Evolutionary conservation across 2,113 vertebrate genomes (phyloP), one percentile per base, ranked within the genome.

Genomic region (Tyto alba): DNA sequence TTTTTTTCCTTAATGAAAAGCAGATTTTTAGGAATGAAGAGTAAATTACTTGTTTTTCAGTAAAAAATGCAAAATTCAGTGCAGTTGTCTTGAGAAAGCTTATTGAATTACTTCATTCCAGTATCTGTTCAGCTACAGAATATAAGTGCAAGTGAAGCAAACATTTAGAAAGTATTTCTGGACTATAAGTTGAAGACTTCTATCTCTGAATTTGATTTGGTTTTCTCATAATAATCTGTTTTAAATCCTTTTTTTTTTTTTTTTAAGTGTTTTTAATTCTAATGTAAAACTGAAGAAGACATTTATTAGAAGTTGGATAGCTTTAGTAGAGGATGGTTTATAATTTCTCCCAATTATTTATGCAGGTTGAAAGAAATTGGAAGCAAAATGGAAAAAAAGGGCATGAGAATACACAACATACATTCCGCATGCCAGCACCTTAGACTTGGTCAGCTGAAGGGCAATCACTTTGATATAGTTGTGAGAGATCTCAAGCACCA

Each of bases 391-490:
- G 98, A 98, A 95, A 98, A 96, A 95, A 99, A 98, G 62, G 98
- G 99, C 86, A 98, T 99, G 84, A 97, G 76, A 45, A 94, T 99
- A 56, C 98, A 97, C 69, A 98, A 98, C 50, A 95, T 99, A 64
- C 98, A 66, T 53, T 84, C 98, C 20, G 98, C 97, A 15, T 80
- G 93, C 16, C 98, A 99, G 92, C 98, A 98, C 22, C 98, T 99
- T 52, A 98, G 96, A 57, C 98, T 99, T 2, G 99, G 99, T 27
- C 98, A 98, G 34, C 98, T 99, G 59, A 98, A 97, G 95, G 99
- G 99, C 90, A 99, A 99, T 96, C 99, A 98, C 96, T 99, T 99
- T 88, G 98, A 98, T 93, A 98, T 99, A 84, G 90, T 99, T 90
- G 98, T 99, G 84, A 98, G 99, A 76, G 97, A 99, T 93, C 96